A percentile compares a stretch with the other conserved stretches of the same genome.
Conservation (phyloP, 2,888 invertebrate genomes). For the Conistra vaccinii region DNA sequence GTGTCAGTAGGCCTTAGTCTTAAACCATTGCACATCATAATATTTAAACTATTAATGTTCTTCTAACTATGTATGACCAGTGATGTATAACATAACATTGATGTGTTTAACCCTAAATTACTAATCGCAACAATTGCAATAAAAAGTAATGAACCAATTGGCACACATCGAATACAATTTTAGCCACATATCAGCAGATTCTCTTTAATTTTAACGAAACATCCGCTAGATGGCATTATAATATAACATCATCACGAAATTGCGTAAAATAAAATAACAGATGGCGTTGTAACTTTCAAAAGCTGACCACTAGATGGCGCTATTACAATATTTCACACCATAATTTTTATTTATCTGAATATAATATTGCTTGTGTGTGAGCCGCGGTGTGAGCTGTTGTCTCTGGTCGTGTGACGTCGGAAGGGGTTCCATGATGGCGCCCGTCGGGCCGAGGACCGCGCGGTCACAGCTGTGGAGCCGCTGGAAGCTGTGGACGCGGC, state of each 20-base stretch:
- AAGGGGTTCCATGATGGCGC: constrained; percentile 94
- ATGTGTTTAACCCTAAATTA: neutral
- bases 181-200: neutral
- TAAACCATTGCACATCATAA: neutral
- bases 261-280: constrained; percentile 1
- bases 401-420: constrained; percentile 90
- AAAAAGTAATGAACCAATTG: constrained; percentile 10
- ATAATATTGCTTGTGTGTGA: constrained; percentile 90
- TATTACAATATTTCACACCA: neutral
- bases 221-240: constrained; percentile 13
- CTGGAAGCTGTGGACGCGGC: constrained; percentile 87
- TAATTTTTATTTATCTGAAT: constrained; percentile 84
- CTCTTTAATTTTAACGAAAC: neutral
- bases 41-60: neutral
- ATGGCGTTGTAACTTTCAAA: constrained; percentile 16
- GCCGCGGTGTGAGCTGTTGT: constrained; percentile 87
- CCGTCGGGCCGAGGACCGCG: constrained; percentile 84
- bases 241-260: neutral
- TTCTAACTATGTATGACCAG: constrained; percentile 36
- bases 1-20: neutral
- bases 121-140: constrained; percentile 1
- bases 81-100: constrained; percentile 5
- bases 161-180: constrained; percentile 3
- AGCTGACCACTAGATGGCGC: constrained; percentile 44
- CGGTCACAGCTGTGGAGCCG: constrained; percentile 82